phyloP scores from a whole-genome alignment of 2,113 vertebrate species.

The Athene cunicularia region DNA sequence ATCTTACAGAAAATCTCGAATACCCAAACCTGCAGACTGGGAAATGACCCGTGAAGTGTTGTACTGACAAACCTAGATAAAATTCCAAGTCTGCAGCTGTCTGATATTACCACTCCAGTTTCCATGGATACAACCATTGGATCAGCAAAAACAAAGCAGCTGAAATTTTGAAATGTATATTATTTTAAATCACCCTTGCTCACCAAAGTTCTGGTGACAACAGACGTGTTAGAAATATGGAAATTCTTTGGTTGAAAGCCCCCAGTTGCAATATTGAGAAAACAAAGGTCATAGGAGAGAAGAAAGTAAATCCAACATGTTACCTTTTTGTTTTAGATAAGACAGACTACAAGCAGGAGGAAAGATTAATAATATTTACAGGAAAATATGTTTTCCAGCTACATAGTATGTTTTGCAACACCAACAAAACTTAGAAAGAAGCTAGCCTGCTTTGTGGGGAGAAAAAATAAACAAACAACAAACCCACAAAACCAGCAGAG shows the following conservation, averaged over 20 bases:
- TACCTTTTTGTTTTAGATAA: neutral
- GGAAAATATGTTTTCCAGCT: neutral
- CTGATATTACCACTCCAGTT: slow-evolving; percentile 41
- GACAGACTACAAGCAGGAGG: neutral
- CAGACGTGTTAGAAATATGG: neutral
- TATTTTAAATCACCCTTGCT: slow-evolving; percentile 18
- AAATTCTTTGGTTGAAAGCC: neutral
- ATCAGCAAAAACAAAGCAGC: slow-evolving; percentile 10
- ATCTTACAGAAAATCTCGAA: neutral
- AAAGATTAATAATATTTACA: neutral
- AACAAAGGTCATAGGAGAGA: neutral
- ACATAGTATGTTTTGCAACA: neutral
- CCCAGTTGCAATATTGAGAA: neutral
- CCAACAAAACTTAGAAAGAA: neutral
- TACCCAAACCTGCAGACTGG: neutral
- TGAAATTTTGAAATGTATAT: slow-evolving; percentile 21
- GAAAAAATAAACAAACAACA: neutral
- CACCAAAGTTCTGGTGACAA: slow-evolving; percentile 4
- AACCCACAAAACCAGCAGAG: neutral
- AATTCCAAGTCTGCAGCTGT: slow-evolving; percentile 8
- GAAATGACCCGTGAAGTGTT: neutral
- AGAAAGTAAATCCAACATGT: neutral
- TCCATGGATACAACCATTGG: slow-evolving; percentile 61
- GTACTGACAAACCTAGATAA: neutral
- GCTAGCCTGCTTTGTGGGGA: neutral